A percentile compares a stretch with the other conserved stretches of the same genome.
Evolutionary conservation across 2,797 vertebrate genomes (phyloP).

Genomic region (Gorsachius magnificus): DNA sequence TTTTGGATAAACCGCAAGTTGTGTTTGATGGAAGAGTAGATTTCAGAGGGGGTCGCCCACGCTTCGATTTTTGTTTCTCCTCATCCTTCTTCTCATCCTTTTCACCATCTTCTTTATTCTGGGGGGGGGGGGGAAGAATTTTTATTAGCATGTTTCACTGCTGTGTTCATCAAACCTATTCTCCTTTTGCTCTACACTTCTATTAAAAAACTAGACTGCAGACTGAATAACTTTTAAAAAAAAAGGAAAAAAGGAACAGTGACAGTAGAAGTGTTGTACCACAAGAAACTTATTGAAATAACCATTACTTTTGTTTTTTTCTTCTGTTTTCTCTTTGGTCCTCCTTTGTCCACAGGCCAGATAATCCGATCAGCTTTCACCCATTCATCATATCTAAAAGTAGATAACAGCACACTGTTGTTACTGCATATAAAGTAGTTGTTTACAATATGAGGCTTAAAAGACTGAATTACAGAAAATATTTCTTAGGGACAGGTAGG

Average conservation of each 20-base stretch:
- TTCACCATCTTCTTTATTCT: constrained; percentile 89
- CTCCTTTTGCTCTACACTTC: not conserved
- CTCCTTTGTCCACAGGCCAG: constrained; percentile 94
- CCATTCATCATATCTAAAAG: constrained; percentile 94
- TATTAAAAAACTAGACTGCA: not conserved
- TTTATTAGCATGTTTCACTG: not conserved
- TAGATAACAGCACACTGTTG: not conserved
- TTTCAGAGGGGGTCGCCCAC: constrained; percentile 90
- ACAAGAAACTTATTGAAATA: not conserved
- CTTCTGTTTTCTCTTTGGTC: constrained; percentile 90
- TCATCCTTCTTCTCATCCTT: constrained; percentile 86
- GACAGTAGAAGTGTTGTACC: not conserved
- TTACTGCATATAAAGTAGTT: not conserved
- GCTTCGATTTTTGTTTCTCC: constrained; percentile 81
- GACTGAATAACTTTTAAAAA: not conserved
- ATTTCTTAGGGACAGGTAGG: not conserved
- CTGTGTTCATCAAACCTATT: not conserved
- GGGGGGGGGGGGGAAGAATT: not conserved
- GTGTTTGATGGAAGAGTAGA: constrained; percentile 80
- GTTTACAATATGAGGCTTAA: not conserved
- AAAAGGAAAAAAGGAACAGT: not conserved
- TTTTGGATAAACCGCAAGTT: constrained; percentile 81
- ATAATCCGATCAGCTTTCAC: constrained; percentile 98
- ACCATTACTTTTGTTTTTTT: constrained; percentile 87
- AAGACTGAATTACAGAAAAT: not conserved